Percentiles rank a stretch among this genome's conserved stretches.
Evolutionary conservation across 2,797 vertebrate species (phyloP).

Genomic region (Tadarida brasiliensis): DNA sequence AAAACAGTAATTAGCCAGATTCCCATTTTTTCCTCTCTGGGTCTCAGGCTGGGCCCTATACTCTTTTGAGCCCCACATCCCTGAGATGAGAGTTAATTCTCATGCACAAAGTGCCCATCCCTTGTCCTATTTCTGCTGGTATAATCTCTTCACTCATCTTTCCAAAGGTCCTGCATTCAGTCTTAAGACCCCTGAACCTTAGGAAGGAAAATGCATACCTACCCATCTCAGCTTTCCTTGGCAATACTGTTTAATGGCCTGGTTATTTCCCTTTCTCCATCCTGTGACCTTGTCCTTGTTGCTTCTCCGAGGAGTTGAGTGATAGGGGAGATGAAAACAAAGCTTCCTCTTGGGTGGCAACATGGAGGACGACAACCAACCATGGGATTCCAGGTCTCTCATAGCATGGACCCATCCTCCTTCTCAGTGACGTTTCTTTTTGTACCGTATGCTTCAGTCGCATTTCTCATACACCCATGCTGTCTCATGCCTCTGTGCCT

Average conservation of each 20-base stretch:
- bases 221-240: constrained; percentile 1
- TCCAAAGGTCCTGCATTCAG: background rate
- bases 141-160: constrained; percentile 27
- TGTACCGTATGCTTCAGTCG: background rate
- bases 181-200: background rate
- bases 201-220: background rate
- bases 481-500: background rate
- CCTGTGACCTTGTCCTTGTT: background rate
- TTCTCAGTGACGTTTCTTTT: constrained; percentile 9
- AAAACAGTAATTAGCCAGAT: background rate
- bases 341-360: background rate
- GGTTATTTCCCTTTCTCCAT: background rate
- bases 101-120: background rate
- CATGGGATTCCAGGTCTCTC: background rate
- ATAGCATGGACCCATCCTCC: background rate
- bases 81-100: constrained; percentile 47
- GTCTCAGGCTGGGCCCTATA: background rate
- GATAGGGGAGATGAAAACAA: background rate
- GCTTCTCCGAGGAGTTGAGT: background rate
- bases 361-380: background rate
- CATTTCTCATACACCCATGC: background rate
- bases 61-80: background rate
- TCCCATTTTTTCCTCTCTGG: background rate
- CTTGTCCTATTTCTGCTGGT: constrained; percentile 51
- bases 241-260: constrained; percentile 22